Base-by-base conservation (phyloP, 2,113 vertebrate species). In the Elephas maximus region DNA sequence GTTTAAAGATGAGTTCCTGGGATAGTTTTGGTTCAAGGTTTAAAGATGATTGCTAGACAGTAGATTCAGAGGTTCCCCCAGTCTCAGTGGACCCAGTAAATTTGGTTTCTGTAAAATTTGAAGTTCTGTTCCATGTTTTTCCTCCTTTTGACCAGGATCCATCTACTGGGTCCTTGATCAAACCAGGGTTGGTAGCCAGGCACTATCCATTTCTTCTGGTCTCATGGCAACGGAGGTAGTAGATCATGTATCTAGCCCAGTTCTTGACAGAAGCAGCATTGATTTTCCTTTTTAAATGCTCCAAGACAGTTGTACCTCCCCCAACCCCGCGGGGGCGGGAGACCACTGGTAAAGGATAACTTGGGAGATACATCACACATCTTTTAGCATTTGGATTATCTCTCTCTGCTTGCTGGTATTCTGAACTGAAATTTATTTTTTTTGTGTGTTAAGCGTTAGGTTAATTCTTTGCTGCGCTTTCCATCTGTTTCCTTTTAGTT, bases 201-300 rank as follows among this genome's bases (percentile, higher is more conserved):
- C 48, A 48, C 48, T 10, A 10, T 48, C 48, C 10, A 48, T 7
- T 48, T 48, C 48, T 48, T 37, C 37, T 37, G 37, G 37, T 37
- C 37, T 37, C 37, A 37, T 37, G 37, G 37, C 37, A 37, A 37
- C 37, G 37, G 37, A 37, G 37, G 37, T 37, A 37, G 37, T 37
- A 37, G 37, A 37, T 37, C 37, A 37, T 37, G 37, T 37, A 37
- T 71, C 5, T 37, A 2, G 10, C 57, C 74, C 28, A 3, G 57
- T 60, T 93, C 33, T 73, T 71, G 33, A 69, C 83, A 85, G 63
- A 73, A 93, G 14, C 33, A 20, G 37, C 82, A 37, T 51, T 69
- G 79, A 89, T 76, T 62, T 79, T 76, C 28, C 83, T 48, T 95
- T 78, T 76, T n/a, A 20, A n/a, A 45, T 91, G 53, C 63, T 84